Percentiles rank a stretch among this genome's conserved stretches.
These are phyloP conservation scores for Diplodus sargus DNA, from an alignment of 2,797 vertebrate species.

Conservation along the genomic window DNA sequence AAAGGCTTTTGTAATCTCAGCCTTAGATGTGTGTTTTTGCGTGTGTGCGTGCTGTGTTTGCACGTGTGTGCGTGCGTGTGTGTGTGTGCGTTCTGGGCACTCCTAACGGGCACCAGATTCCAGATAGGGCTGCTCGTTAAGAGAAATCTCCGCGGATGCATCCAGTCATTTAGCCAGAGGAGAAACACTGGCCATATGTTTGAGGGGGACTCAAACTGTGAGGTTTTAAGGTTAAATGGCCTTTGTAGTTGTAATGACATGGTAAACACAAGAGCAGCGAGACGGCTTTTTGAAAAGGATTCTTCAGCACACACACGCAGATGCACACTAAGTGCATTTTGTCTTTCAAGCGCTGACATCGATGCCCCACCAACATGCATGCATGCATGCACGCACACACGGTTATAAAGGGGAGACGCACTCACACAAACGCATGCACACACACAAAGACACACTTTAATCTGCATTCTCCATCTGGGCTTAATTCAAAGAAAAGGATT, in stretches of 20 bases:
- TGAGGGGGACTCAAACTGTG: slow-evolving; percentile 84
- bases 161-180: slow-evolving; percentile 85
- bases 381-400: slow-evolving; percentile 40
- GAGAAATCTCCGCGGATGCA: slow-evolving; percentile 85
- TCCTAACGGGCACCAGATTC: slow-evolving; percentile 87
- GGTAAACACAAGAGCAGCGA: slow-evolving; percentile 81
- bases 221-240: slow-evolving; percentile 86
- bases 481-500: slow-evolving; percentile 87
- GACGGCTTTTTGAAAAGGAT: slow-evolving; percentile 79
- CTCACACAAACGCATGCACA: slow-evolving; percentile 41
- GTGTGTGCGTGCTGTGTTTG: slow-evolving; percentile 51
- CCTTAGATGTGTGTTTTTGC: slow-evolving; percentile 78
- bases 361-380: slow-evolving; percentile 70
- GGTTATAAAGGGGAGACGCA: slow-evolving; percentile 60
- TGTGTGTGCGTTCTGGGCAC: slow-evolving; percentile 69
- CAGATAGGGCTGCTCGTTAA: slow-evolving; percentile 86
- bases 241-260: slow-evolving; percentile 87
- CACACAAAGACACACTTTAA: slow-evolving; percentile 80
- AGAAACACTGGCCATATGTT: slow-evolving; percentile 84
- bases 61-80: slow-evolving; percentile 41
- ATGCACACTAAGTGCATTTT: slow-evolving; percentile 57
- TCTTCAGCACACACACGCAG: slow-evolving; percentile 66
- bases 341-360: slow-evolving; percentile 70
- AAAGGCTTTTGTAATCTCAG: slow-evolving; percentile 86
- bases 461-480: slow-evolving; percentile 87